phyloP scores from a whole-genome alignment of 2,113 vertebrate genomes.

The Takifugu flavidus region DNA sequence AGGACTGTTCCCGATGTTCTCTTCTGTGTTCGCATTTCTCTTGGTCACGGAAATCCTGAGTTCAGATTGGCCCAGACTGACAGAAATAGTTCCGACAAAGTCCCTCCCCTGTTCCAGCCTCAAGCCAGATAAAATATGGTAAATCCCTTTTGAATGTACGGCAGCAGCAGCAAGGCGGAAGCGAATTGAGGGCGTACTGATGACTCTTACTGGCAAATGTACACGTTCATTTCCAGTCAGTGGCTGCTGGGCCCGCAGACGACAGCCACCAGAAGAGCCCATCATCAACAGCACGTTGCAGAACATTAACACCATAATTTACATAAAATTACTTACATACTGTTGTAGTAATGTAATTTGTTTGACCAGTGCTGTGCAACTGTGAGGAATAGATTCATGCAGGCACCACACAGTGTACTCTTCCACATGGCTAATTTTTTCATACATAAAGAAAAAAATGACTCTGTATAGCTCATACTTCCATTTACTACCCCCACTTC shows the following conservation, averaged over 20 bases:
- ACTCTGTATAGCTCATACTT: conserved; percentile 56
- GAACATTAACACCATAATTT: conserved; percentile 98
- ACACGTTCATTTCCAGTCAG: conserved; percentile 59
- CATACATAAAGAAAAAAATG: conserved; percentile 70
- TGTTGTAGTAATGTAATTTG: conserved; percentile 93
- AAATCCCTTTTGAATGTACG: conserved; percentile 53
- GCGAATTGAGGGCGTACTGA: conserved; percentile 47
- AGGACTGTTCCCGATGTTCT: neutral
- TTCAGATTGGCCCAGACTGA: neutral
- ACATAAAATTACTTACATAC: conserved; percentile 98
- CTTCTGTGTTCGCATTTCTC: conserved; percentile 1
- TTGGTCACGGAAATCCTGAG: conserved; percentile 7
- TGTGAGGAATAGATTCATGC: conserved; percentile 84
- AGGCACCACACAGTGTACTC: conserved; percentile 76
- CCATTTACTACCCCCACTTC: conserved; percentile 53
- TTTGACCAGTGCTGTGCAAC: conserved; percentile 84
- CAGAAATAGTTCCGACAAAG: conserved; percentile 24
- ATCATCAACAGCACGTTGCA: conserved; percentile 85
- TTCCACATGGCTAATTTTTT: conserved; percentile 79
- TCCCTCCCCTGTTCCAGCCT: conserved; percentile 41
- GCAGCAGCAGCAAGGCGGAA: conserved; percentile 1
- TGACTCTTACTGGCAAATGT: conserved; percentile 62
- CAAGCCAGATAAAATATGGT: conserved; percentile 50
- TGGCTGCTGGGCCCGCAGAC: conserved; percentile 55
- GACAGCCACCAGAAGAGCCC: conserved; percentile 81